Evolutionary conservation across 2,888 invertebrate genomes (phyloP).

Genomic region (Stenotaenia linearis): DNA sequence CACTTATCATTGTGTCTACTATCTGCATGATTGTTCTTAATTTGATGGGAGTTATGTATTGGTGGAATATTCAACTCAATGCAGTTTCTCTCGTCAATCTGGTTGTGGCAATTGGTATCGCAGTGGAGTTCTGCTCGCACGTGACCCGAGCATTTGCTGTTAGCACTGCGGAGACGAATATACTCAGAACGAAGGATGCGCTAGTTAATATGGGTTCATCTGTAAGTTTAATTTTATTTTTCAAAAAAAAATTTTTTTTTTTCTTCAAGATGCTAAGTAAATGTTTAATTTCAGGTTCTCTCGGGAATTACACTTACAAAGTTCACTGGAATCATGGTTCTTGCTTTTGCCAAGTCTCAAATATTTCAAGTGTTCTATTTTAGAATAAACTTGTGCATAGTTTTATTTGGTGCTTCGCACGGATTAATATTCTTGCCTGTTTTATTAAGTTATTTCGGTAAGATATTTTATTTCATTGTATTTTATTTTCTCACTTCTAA

Average conservation of each 20-base stretch:
- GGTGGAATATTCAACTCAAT: constrained; percentile 82
- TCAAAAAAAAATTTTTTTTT: too few relatives aligned
- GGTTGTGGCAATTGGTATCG: constrained; percentile 94
- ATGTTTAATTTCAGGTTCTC: constrained; percentile 60
- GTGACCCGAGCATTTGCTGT: constrained; percentile 85
- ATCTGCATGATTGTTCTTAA: constrained; percentile 72
- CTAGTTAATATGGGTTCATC: constrained; percentile 89
- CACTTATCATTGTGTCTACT: constrained; percentile 65
- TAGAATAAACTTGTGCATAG: constrained; percentile 96
- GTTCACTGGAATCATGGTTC: constrained; percentile 91
- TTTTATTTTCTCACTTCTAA: background rate
- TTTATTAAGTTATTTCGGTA: constrained; percentile 92
- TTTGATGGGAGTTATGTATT: constrained; percentile 85
- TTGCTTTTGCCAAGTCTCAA: constrained; percentile 95
- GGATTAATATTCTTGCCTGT: constrained; percentile 97
- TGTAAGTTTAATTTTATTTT: constrained; percentile 51
- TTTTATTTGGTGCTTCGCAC: constrained; percentile 92
- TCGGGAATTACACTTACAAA: constrained; percentile 97
- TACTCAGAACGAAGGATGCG: constrained; percentile 73
- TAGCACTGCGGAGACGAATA: constrained; percentile 65
- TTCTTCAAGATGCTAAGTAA: background rate
- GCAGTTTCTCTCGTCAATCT: constrained; percentile 94
- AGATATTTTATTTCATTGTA: constrained; percentile 46
- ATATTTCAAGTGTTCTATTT: constrained; percentile 92
- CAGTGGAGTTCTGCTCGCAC: constrained; percentile 98